A percentile compares a stretch with the other conserved stretches of the same genome.
These are phyloP conservation scores for Erythrocercus mccallii DNA, from an alignment of 2,113 vertebrate genomes.

Conservation along the genomic window DNA sequence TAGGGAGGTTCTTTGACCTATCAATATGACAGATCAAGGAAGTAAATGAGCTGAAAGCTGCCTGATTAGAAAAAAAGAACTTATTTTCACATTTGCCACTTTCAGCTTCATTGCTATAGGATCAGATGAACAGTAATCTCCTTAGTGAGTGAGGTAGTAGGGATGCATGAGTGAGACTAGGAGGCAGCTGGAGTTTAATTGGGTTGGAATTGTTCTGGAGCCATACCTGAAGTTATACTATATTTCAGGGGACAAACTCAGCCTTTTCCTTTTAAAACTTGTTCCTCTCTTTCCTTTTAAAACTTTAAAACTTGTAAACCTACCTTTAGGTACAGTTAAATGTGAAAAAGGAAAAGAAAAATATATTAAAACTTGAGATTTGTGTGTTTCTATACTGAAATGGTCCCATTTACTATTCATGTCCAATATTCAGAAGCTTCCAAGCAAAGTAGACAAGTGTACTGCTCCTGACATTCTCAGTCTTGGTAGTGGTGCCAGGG, in stretches of 20 bases:
- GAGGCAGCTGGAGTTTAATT: not conserved
- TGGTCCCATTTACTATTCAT: not conserved
- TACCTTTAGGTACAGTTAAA: not conserved
- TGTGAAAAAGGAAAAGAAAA: not conserved
- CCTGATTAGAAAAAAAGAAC: not conserved
- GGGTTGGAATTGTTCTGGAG: not conserved
- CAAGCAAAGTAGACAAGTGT: not conserved
- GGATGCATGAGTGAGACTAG: not conserved
- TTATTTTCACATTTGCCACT: not conserved
- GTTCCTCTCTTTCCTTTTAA: not conserved
- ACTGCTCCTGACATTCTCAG: not conserved
- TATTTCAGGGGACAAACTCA: not conserved
- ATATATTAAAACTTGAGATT: not conserved
- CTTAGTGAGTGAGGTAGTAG: not conserved
- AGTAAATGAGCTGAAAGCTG: not conserved
- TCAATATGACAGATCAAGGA: not conserved
- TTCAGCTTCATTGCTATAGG: not conserved
- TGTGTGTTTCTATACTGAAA: not conserved
- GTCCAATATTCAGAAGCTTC: not conserved
- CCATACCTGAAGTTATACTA: not conserved
- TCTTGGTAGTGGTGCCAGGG: conserved; percentile 6
- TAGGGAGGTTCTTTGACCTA: not conserved
- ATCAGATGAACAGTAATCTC: not conserved
- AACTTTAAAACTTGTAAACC: not conserved
- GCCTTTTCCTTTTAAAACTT: not conserved